A percentile compares a stretch with the other conserved stretches of the same genome.
Conservation (phyloP, 2,113 vertebrate species). For the Sturnus vulgaris region DNA sequence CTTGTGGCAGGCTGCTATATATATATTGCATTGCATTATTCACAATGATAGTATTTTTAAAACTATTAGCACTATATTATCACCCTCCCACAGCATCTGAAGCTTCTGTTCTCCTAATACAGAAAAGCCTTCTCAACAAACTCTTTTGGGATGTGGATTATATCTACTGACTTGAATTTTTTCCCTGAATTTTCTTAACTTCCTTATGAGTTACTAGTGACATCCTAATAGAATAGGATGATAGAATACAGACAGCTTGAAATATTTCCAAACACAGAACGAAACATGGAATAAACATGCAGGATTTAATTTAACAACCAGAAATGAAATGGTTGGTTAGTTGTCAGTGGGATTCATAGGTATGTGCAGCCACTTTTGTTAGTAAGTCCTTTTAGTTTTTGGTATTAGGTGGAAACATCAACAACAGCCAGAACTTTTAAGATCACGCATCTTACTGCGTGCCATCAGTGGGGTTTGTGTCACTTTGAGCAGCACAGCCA, state of each 20-base stretch:
- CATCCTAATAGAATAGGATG: background rate
- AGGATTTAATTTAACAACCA: background rate
- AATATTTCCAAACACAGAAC: background rate
- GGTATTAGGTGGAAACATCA: background rate
- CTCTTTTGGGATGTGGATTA: background rate
- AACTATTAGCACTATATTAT: background rate
- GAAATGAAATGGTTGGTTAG: background rate
- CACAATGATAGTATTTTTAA: background rate
- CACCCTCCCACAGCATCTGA: background rate
- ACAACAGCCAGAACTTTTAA: background rate
- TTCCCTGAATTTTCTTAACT: background rate
- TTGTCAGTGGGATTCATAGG: background rate
- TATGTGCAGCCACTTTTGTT: background rate
- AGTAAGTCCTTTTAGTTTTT: background rate
- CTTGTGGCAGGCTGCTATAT: background rate
- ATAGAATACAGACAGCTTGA: background rate
- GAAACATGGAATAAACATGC: background rate
- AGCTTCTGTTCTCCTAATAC: background rate
- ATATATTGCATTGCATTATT: background rate
- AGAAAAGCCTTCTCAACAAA: background rate
- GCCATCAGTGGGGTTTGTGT: background rate
- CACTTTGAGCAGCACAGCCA: background rate
- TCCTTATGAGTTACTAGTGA: background rate
- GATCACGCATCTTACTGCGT: background rate
- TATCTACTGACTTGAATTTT: background rate